A percentile compares a stretch with the other conserved stretches of the same genome.
These are phyloP conservation scores for Ephydatia muelleri DNA, from an alignment of 37 sponge, comb jelly and placozoan species.

Conservation along the genomic window DNA sequence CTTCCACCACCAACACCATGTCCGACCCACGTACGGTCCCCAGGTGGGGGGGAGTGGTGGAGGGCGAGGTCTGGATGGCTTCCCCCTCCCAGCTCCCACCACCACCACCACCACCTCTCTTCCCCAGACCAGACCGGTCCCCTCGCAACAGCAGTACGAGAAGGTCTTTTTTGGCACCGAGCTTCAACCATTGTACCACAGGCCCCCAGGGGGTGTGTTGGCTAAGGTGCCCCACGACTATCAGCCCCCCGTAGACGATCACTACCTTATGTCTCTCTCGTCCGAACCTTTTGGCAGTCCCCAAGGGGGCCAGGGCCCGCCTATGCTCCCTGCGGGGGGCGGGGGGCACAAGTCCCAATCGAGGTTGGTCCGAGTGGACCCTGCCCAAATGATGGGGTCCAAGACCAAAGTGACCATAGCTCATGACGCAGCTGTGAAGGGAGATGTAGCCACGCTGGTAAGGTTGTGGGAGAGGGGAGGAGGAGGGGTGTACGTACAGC, in stretches of 20 bases:
- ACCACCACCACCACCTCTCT: neutral
- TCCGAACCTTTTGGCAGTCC: too few species aligned
- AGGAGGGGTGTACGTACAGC: too few species aligned
- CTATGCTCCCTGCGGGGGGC: too few species aligned
- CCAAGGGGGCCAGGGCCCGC: too few species aligned
- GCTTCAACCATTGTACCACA: slow-evolving; percentile 3
- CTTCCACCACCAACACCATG: neutral
- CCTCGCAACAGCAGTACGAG: neutral
- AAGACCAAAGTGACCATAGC: slow-evolving; percentile 18
- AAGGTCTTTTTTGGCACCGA: too few species aligned
- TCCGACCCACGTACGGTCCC: neutral
- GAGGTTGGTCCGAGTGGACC: neutral
- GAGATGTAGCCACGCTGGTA: slow-evolving; percentile 60
- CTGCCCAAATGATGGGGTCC: neutral
- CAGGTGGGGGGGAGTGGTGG: neutral
- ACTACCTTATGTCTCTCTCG: too few species aligned
- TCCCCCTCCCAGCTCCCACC: too few species aligned
- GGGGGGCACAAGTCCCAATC: neutral
- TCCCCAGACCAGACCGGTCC: neutral
- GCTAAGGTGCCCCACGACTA: too few species aligned
- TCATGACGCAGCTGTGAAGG: slow-evolving; percentile 72
- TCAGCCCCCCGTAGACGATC: too few species aligned
- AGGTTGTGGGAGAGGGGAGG: too few species aligned
- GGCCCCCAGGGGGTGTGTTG: too few species aligned
- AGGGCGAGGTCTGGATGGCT: too few species aligned